Percentiles rank a stretch among this genome's conserved stretches.
Conservation (phyloP, 2,888 invertebrate species). For the Pasiphila rectangulata region DNA sequence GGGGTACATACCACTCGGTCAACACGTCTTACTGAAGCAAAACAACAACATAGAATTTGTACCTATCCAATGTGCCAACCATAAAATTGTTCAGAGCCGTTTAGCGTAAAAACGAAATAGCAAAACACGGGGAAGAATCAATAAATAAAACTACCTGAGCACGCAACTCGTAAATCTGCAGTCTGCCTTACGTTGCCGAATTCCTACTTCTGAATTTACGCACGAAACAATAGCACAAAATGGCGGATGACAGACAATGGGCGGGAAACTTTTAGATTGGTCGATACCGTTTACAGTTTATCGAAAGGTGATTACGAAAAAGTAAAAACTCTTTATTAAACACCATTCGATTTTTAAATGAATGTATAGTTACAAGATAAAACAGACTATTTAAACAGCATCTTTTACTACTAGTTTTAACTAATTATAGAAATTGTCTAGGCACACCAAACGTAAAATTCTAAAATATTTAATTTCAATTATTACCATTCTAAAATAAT, state of each 20-base stretch:
- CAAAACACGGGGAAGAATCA: slow-evolving; percentile 14
- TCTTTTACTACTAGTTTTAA: no score
- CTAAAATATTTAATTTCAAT: no score
- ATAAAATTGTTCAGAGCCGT: neutral
- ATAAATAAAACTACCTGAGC: slow-evolving; percentile 22
- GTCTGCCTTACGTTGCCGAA: slow-evolving; percentile 11
- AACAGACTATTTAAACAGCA: no score
- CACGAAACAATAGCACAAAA: slow-evolving; percentile 16
- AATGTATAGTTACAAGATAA: no score
- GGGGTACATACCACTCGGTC: no score
- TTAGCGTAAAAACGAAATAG: slow-evolving; percentile 8
- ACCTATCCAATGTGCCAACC: neutral
- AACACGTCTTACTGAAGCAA: no score
- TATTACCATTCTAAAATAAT: no score
- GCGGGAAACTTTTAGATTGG: slow-evolving; percentile 3
- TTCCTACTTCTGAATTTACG: slow-evolving; percentile 14
- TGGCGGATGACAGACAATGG: slow-evolving; percentile 15
- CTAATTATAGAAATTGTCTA: no score
- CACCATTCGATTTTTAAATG: no score
- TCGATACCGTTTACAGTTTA: slow-evolving; percentile 4
- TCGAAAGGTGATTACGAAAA: no score
- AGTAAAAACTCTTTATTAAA: no score
- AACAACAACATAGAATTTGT: neutral
- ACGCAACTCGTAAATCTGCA: slow-evolving; percentile 21
- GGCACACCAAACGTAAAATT: no score